A percentile compares a stretch with the other conserved stretches of the same genome.
Evolutionary conservation across 1,140 invertebrate genomes (phyloP).

Genomic region (Drosophila navojoa): DNA sequence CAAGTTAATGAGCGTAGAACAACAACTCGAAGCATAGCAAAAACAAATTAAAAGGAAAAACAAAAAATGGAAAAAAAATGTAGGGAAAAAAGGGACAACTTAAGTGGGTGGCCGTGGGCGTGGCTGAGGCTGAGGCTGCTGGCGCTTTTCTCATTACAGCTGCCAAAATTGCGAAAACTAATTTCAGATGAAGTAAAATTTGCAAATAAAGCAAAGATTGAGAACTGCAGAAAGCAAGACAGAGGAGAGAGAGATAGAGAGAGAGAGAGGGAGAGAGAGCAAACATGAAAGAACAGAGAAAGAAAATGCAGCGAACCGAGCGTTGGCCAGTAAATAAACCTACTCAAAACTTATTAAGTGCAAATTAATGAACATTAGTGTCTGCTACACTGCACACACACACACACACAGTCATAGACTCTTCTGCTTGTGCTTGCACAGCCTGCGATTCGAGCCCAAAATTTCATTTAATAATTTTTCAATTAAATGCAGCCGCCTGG

Average conservation of each 20-base stretch:
- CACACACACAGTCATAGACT: not conserved
- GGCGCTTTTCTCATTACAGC: slow-evolving; percentile 10
- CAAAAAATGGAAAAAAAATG: too few species aligned
- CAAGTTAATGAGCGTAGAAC: slow-evolving; percentile 68
- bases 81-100: slow-evolving; percentile 20
- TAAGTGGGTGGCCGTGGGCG: slow-evolving; percentile 28
- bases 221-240: not conserved
- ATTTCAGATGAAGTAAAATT: slow-evolving; percentile 61
- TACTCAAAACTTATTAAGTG: slow-evolving; percentile 79
- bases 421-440: too few species aligned
- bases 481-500: slow-evolving; percentile 71
- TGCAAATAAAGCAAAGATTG: slow-evolving; percentile 39
- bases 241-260: not conserved
- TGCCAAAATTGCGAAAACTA: slow-evolving; percentile 68
- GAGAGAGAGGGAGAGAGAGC: not conserved
- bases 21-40: slow-evolving; percentile 25
- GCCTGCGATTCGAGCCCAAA: slow-evolving; percentile 9
- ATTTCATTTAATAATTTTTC: slow-evolving; percentile 81
- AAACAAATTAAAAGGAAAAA: slow-evolving; percentile 17
- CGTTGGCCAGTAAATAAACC: slow-evolving; percentile 60
- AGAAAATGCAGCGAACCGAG: slow-evolving; percentile 17
- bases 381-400: slow-evolving; percentile 44
- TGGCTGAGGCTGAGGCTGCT: slow-evolving; percentile 21
- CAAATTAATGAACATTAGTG: slow-evolving; percentile 80
- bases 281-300: slow-evolving; percentile 10